Evolutionary conservation across 2,113 vertebrate genomes (phyloP).

Genomic region (Mastomys natalensis): DNA sequence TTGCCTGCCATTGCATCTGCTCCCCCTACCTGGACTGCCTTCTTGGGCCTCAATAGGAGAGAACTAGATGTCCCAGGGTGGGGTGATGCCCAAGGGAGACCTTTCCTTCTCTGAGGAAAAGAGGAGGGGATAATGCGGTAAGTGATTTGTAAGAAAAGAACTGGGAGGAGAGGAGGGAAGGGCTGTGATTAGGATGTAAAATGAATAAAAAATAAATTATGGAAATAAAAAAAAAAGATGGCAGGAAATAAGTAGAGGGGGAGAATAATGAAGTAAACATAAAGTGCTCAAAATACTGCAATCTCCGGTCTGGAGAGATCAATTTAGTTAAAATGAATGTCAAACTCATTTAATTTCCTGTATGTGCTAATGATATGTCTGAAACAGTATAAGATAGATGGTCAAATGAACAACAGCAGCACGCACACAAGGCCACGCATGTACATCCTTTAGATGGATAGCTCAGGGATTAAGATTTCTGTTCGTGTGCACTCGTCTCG

Average conservation of each 20-base stretch:
- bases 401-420: not conserved
- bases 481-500: not conserved
- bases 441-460: not conserved
- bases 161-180: no score
- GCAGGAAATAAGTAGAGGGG: not conserved
- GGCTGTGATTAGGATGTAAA: no score
- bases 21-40: no score
- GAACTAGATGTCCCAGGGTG: no score
- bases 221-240: no score
- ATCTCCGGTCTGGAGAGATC: not conserved
- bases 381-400: not conserved
- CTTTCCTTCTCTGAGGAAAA: no score
- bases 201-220: no score
- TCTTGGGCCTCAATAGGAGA: no score
- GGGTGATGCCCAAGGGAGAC: no score
- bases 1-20: no score
- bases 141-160: no score
- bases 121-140: no score
- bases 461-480: constrained; percentile 44
- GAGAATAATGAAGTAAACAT: not conserved
- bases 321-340: not conserved
- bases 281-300: not conserved
- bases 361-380: not conserved
- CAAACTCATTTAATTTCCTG: not conserved
- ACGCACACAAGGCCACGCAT: not conserved